These are phyloP conservation scores for Lamellibrachia luymesi DNA, from an alignment of 1,140 invertebrate genomes.

Conservation along the genomic window DNA sequence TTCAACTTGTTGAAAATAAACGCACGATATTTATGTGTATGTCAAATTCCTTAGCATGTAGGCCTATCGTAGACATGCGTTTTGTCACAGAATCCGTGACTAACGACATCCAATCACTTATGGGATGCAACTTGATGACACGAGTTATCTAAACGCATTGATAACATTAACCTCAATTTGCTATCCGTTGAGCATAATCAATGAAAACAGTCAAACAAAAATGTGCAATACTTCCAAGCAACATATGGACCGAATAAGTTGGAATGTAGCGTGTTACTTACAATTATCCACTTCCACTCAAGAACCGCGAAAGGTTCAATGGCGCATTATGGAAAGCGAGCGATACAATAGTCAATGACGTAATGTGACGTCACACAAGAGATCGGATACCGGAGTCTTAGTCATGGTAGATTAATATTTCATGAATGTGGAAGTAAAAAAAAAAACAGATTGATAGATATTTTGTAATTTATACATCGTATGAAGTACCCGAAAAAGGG, in stretches of 20 bases:
- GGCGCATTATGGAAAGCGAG: neutral
- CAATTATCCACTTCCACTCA: neutral
- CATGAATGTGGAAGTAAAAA: neutral
- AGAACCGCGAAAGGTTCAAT: neutral
- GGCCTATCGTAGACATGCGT: neutral
- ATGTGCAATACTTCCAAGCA: neutral
- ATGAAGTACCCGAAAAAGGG: too few species aligned
- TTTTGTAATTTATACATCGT: neutral
- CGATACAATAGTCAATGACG: neutral
- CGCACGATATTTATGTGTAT: neutral
- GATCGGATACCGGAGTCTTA: neutral
- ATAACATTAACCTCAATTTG: neutral
- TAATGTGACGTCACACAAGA: neutral
- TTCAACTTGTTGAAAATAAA: too few species aligned
- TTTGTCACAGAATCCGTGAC: neutral
- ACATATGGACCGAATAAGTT: neutral
- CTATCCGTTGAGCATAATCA: neutral
- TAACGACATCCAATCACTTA: neutral
- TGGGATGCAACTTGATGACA: neutral
- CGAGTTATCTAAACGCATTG: neutral
- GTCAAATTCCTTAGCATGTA: neutral
- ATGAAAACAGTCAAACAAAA: neutral
- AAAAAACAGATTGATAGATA: neutral
- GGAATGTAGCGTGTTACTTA: neutral
- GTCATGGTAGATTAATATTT: neutral